Percentiles rank a stretch among this genome's conserved stretches.
Conservation (phyloP, 2,888 invertebrate species). For the Agrotis exclamationis region DNA sequence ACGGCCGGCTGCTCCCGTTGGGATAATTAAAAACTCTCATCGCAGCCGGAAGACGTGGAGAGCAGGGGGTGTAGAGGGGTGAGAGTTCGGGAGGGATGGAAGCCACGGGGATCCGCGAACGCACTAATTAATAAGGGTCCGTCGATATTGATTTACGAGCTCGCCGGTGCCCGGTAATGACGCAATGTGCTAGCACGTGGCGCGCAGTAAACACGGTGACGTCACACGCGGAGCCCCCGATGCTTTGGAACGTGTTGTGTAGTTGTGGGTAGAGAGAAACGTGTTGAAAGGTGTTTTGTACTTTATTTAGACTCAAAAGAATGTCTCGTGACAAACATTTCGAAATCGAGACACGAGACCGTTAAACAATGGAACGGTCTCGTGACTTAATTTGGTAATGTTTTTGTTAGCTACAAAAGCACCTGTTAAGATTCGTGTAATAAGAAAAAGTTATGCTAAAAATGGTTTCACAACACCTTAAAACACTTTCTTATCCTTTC, state of each 20-base stretch:
- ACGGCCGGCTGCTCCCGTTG: slow-evolving; percentile 72
- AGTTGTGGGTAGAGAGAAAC: slow-evolving; percentile 45
- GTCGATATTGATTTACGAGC: slow-evolving; percentile 90
- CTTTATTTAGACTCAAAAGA: slow-evolving; percentile 24
- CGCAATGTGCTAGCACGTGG: slow-evolving; percentile 65
- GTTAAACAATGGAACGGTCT: slow-evolving; percentile 1
- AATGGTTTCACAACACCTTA: too few species aligned
- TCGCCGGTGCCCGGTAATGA: slow-evolving; percentile 70
- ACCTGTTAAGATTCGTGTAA: too few species aligned
- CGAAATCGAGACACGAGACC: background rate
- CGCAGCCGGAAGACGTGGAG: slow-evolving; percentile 69
- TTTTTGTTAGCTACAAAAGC: slow-evolving; percentile 3
- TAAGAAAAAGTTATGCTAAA: too few species aligned
- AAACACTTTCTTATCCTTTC: too few species aligned
- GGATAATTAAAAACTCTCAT: slow-evolving; percentile 90
- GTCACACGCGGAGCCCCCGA: slow-evolving; percentile 40
- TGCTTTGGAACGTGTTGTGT: slow-evolving; percentile 44
- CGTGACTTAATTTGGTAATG: slow-evolving; percentile 4
- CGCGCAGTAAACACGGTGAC: slow-evolving; percentile 62
- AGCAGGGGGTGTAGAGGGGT: slow-evolving; percentile 42
- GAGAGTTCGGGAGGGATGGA: slow-evolving; percentile 52
- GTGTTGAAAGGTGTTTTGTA: slow-evolving; percentile 16
- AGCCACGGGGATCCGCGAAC: slow-evolving; percentile 80
- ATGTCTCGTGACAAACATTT: slow-evolving; percentile 2
- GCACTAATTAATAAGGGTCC: slow-evolving; percentile 91